Evolutionary conservation across 2,113 vertebrate species (phyloP), one percentile per base, ranked within the genome.

Genomic region (Panthera leo): DNA sequence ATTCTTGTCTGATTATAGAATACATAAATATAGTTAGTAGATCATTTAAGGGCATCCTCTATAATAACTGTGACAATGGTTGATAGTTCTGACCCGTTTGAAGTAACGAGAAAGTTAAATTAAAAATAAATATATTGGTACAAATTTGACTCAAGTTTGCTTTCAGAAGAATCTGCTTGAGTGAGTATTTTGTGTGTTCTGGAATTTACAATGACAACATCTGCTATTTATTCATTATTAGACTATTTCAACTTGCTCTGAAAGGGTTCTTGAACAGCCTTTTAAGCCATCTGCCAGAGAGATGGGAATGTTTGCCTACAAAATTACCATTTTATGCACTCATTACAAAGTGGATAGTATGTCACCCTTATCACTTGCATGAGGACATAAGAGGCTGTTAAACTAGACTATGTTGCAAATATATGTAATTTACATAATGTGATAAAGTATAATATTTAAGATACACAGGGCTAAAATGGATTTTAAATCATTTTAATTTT

Each of bases 401-500:
- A 63, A 84, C 19, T 96, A 92, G 73, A 97, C 65, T 91, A 90
- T 91, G 75, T 58, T 93, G 95, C 70, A 97, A 96, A 96, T 97
- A 94, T 88, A 42, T 91, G 19, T 84, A 94, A 97, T 98, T 97
- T 98, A 96, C 97, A 96, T 97, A 96, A 97, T 95, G 85, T 75
- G 70, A 94, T 97, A 92, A 97, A 89, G 58, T 97, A 90, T 67
- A 96, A 86, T 87, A 95, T 96, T 95, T 97, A 96, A 98, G 91
- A 95, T 89, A 85, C 34, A 97, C 61, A 91, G 6, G 34, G 29
- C 31, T 98, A 93, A 88, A 95, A 97, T 94, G 18, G 85, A 89
- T 87, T 97, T 98, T 94, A 95, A 95, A 91, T 95, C 94, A 97
- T 94, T 95, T 98, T 97, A 97, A 96, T 98, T 98, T 97, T 89